Conservation (phyloP, 2,888 invertebrate genomes). For the Mystacides longicornis region DNA sequence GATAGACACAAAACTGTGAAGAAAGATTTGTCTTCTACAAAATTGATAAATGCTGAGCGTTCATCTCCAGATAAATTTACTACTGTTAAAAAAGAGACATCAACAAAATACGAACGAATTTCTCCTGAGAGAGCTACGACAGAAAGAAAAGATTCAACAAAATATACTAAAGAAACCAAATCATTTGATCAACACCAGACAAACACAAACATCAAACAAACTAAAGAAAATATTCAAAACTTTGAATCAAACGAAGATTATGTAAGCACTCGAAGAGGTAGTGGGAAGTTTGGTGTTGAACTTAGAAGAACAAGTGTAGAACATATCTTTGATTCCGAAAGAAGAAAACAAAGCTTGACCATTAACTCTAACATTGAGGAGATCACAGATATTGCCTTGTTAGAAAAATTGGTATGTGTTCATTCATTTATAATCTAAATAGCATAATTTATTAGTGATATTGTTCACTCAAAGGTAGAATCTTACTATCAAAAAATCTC, state of each 20-base stretch:
- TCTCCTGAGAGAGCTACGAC: no score
- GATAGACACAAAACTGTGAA: neutral
- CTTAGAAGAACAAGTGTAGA: slow-evolving; percentile 52
- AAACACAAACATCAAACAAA: neutral
- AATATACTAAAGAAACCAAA: neutral
- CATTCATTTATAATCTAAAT: no score
- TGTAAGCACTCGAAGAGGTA: slow-evolving; percentile 46
- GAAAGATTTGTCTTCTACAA: slow-evolving; percentile 7
- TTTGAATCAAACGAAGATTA: slow-evolving; percentile 14
- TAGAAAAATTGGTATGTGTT: slow-evolving; percentile 62
- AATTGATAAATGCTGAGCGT: neutral
- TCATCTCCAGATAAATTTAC: neutral
- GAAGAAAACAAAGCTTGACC: slow-evolving; percentile 42
- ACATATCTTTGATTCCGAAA: slow-evolving; percentile 40
- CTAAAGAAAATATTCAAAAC: neutral
- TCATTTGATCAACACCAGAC: no score
- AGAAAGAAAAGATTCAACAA: neutral
- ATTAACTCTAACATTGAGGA: slow-evolving; percentile 58
- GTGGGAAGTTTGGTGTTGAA: slow-evolving; percentile 63
- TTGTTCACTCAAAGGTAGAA: no score
- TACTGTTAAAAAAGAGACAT: slow-evolving; percentile 6
- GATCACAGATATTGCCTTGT: slow-evolving; percentile 60
- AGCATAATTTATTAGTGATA: neutral
- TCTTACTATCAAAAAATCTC: no score
- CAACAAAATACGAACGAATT: neutral